Evolutionary conservation across 1,140 invertebrate species (phyloP), one percentile per base, ranked within the genome.

Genomic region (Ptiloglossa arizonensis): DNA sequence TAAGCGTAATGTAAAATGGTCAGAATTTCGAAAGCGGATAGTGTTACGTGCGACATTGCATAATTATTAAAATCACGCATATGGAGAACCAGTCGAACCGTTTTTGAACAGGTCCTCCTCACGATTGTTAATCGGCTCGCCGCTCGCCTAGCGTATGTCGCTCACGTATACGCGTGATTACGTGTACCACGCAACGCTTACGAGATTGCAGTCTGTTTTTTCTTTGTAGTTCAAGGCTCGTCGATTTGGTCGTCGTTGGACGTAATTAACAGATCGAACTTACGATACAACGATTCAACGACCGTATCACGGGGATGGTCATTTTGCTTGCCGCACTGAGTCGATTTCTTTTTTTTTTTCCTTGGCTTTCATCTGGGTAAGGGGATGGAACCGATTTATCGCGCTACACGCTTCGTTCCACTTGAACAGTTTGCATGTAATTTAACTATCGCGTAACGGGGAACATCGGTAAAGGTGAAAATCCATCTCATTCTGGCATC

Each of bases 121-220:
- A n/a, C 22, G 46, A 76, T 48, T 76, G 66, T 24, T 46, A 69
- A 69, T 69, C 64, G 27, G 50, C 13, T n/a, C 17, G 29, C 13
- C 22, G 35, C 64, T 35, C 44, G 19, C 54, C 59, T 5, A 13
- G 8, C 44, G 66, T 69, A 76, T 76, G 44, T 75, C 50, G 27
- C 60, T 62, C 50, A 60, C 56, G 69, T 67, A 60, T 41, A 54
- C 60, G 29, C 46, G 5, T 59, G 79, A 48, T 82, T 78, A 71
- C 67, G 70, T 64, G 44, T 66, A 75, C 56, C 35, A 46, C 70
- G 70, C 57, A 80, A 73, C 32, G 48, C 56, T 72, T 81, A 81
- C 52, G 22, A 27, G 52, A 46, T 29, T 32, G 8, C 41, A 46
- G 13, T 75, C 35, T 52, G 35, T 76, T 63, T 66, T 35, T 79